Evolutionary conservation across 1,140 invertebrate genomes (phyloP).

Genomic region (Ctenoplectra terminalis): DNA sequence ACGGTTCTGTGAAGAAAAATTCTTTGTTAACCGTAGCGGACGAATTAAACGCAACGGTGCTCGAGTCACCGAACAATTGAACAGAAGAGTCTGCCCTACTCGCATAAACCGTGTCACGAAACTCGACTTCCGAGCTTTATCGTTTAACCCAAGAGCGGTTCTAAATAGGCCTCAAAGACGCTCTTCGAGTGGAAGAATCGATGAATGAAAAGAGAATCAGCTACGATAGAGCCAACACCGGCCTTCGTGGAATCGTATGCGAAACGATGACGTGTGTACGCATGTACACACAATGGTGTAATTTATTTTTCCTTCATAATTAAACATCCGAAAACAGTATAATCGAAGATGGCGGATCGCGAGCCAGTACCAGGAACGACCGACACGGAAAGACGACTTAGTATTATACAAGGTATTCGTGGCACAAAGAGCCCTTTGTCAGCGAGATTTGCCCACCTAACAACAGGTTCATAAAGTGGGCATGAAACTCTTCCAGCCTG

Average conservation of each 20-base stretch:
- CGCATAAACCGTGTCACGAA: slow-evolving; percentile 48
- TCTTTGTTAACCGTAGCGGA: slow-evolving; percentile 50
- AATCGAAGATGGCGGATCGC: background rate
- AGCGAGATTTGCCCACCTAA: slow-evolving; percentile 61
- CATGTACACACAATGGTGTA: background rate
- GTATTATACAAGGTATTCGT: slow-evolving; percentile 56
- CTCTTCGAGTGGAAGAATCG: slow-evolving; percentile 37
- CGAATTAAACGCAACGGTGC: slow-evolving; percentile 42
- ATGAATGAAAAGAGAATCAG: background rate
- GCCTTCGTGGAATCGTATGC: background rate
- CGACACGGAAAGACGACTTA: slow-evolving; percentile 42
- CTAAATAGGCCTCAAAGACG: slow-evolving; percentile 51
- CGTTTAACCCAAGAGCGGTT: slow-evolving; percentile 34
- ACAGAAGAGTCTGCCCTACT: background rate
- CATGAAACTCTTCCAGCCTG: slow-evolving; percentile 57
- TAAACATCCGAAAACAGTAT: background rate
- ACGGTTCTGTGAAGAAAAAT: slow-evolving; percentile 27
- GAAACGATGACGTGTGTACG: background rate
- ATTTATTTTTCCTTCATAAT: background rate
- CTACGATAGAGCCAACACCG: background rate
- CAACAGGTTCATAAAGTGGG: slow-evolving; percentile 63
- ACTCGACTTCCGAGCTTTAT: slow-evolving; percentile 49
- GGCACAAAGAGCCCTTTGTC: slow-evolving; percentile 60
- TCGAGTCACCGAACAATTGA: slow-evolving; percentile 44
- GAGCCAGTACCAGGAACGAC: slow-evolving; percentile 20